Evolutionary conservation across 2,888 invertebrate genomes (phyloP).

Genomic region (Eupithecia subfuscata): DNA sequence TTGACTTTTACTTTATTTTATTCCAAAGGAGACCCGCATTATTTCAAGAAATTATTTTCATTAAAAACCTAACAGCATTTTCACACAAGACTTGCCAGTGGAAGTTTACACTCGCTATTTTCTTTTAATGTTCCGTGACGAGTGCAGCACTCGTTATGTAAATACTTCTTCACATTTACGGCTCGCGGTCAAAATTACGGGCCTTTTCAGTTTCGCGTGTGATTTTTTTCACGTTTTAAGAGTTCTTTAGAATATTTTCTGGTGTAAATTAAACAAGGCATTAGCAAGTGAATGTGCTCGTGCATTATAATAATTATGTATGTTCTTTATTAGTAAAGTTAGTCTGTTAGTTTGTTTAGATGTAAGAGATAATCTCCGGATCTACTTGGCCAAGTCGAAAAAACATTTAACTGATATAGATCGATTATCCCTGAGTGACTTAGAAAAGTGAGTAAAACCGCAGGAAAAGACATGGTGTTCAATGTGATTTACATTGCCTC

Average conservation of each 20-base stretch:
- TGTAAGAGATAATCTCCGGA: neutral
- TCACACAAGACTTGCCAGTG: neutral
- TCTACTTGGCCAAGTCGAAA: neutral
- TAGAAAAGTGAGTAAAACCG: too few relatives aligned
- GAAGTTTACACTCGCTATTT: slow-evolving; percentile 22
- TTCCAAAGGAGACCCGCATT: neutral
- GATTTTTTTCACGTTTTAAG: too few relatives aligned
- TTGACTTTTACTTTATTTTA: neutral
- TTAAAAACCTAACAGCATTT: neutral
- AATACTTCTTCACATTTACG: slow-evolving; percentile 37
- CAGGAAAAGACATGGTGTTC: too few relatives aligned
- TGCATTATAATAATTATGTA: too few relatives aligned
- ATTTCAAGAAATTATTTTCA: neutral
- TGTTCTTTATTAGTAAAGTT: neutral
- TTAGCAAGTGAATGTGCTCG: neutral
- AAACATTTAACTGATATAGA: neutral
- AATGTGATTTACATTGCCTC: too few relatives aligned
- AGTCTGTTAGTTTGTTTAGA: neutral
- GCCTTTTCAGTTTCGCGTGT: slow-evolving; percentile 9
- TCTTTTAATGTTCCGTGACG: slow-evolving; percentile 41
- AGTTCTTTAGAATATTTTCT: neutral
- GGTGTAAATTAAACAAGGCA: neutral
- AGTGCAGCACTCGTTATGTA: slow-evolving; percentile 41
- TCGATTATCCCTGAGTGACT: neutral
- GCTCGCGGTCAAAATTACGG: slow-evolving; percentile 35